Evolutionary conservation across 2,797 vertebrate species (phyloP), one percentile per base, ranked within the genome.

Genomic region (Manis crassicaudata): DNA sequence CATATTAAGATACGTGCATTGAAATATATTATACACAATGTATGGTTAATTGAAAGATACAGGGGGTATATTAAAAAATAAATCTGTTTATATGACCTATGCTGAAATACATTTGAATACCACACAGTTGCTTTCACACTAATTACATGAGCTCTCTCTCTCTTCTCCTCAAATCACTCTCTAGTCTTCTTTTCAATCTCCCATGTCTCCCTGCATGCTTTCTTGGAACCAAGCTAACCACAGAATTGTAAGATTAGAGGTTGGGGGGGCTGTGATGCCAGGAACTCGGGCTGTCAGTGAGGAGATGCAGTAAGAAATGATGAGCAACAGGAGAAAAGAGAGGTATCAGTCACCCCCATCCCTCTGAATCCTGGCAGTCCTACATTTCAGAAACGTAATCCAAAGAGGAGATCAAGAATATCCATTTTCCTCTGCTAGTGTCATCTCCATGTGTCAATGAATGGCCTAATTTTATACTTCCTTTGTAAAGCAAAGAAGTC

Each of bases 21-120:
- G 50, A 97, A 90, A 94, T 96, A 65, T 46, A 52, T 84, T 82
- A 95, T 3, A 18, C 58, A 82, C 0, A 29, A 14, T 79, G 25
- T 0, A 88, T 81, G 60, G 60, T 21, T 90, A 88, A 90, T 92
- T 95, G 77, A 97, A 97, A 97, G 89, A 84, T 94, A n/a, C 3
- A 85, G 94, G 89, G 75, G 23, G 88, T 63, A 43, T 62, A 92
- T 92, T 50, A 97, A 96, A 95, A 96, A 46, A 84, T 91, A 73
- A 97, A 63, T 79, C 87, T 82, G 8, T 83, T 92, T 97, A 37
- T 65, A 90, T 85, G 92, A 83, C 37, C 13, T 88, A 81, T 29
- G 83, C 35, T 97, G 50, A 80, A 96, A 95, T 86, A 18, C 86
- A 90, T 97, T 94, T 92, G 85, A 97, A 73, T 94, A 40, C 46